Base-by-base conservation (phyloP, 2,888 invertebrate genomes). In the Caenorhabditis angaria region DNA sequence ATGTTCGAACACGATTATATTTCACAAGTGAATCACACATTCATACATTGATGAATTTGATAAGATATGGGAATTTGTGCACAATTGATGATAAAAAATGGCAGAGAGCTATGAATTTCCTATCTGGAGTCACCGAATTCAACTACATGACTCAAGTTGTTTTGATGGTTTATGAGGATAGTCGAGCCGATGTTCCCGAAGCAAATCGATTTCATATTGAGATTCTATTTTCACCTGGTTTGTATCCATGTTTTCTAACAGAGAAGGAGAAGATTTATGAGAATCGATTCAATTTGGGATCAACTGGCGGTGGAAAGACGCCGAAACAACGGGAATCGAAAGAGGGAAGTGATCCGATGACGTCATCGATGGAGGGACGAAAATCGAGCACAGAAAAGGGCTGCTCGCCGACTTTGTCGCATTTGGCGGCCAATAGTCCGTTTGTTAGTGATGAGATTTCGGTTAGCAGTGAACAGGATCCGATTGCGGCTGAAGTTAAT, bases 71-170 rank as follows among this genome's bases (percentile, higher is more conserved):
- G 4, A 82, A 79, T 28, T 73, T 87, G 28, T 85, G 84, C 67
- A 59, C 81, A 41, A 88, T 92, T 32, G 93, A 92, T 83, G 97
- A 99, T 88, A 95, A 96, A 88, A 97, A 99, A 88, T 99, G 99
- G 99, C 92, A 93, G 18, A 91, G 97, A 70, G 97, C 99, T 0
- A 95, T 97, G 95, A 95, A 97, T 87, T 99, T 97, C 88, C 93
- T 99, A 27, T 94, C 94, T 24, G 94, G 94, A 91, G 96, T 97
- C 6, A 94, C 97, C 0, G 99, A 99, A 89, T 91, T 99, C 32
- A 99, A 99, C 90, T 99, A 99, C 89, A 95, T 99, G 94, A 96
- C 97, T 4, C 97, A 99, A 89, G 94, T 99, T 69, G 94, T 99
- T 28, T 95, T 99, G 95, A 99, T 99, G 97, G 90, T 96, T 0